Conservation (phyloP, 2,888 invertebrate species). For the Agrilus cyanescens region DNA sequence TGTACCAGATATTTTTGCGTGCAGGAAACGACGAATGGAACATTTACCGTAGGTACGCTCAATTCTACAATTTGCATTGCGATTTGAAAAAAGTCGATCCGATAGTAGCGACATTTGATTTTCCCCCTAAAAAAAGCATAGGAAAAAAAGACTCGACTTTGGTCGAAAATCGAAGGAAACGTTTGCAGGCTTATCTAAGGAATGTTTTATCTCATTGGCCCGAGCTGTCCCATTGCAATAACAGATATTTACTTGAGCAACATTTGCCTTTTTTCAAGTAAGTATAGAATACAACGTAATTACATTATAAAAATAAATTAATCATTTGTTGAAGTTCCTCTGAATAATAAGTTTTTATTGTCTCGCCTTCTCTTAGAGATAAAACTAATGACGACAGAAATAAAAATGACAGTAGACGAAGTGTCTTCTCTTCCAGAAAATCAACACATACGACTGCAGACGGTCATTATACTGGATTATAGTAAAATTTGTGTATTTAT, state of each 20-base stretch:
- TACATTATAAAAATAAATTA: constrained; percentile 3
- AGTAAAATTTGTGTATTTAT: constrained; percentile 12
- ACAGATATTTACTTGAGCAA: constrained; percentile 64
- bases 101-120: constrained; percentile 68
- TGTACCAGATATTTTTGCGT: constrained; percentile 73
- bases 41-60: constrained; percentile 87
- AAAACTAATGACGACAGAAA: constrained; percentile 24
- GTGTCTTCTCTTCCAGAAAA: constrained; percentile 23
- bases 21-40: constrained; percentile 89
- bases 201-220: constrained; percentile 71
- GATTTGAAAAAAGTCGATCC: constrained; percentile 75
- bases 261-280: constrained; percentile 83
- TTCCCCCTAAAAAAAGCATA: constrained; percentile 90
- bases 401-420: constrained; percentile 15
- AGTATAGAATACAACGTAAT: constrained; percentile 20
- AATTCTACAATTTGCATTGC: constrained; percentile 78
- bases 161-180: constrained; percentile 76
- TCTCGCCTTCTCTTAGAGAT: constrained; percentile 25
- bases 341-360: too few relatives aligned
- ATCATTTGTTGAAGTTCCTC: too few relatives aligned
- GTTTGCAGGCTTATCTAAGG: constrained; percentile 78
- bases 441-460: constrained; percentile 20
- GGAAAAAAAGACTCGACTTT: constrained; percentile 81
- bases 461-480: constrained; percentile 33
- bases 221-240: constrained; percentile 63